Base-by-base conservation (phyloP, 2,888 invertebrate genomes). In the Sesia apiformis region DNA sequence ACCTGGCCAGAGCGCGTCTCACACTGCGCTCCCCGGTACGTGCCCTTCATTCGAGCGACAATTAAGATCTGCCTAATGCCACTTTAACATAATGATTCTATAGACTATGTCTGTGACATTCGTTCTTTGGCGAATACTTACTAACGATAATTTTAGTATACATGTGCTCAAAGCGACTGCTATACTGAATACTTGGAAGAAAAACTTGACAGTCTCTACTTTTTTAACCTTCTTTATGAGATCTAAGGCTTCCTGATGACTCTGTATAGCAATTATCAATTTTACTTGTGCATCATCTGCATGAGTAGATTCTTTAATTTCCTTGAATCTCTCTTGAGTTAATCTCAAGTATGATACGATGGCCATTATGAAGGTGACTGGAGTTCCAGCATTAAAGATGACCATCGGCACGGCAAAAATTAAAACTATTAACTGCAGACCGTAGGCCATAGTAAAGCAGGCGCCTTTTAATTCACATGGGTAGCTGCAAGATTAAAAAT, bases 221-320 rank as follows among this genome's bases (percentile, higher is more conserved):
- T 7, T 38, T 23, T 43, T 8, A 41, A 54, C 51, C 3, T n/a
- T 23, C n/a, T 39, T 51, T 4, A 54, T 42, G 23, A 54, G 8
- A 3, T 43, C 38, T 7, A 54, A 7, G 2, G 43, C 54, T 38
- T 39, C 54, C 51, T 54, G 54, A 51, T 54, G 54, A 38, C 43
- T 43, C 40, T 40, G 23, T n/a, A 51, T 8, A 3, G 54, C 54
- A 4, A 1, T 38, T 53, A 7, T 4, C 39, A 38, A 23, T 6
- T 6, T 46, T 50, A 43, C 54, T 39, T 38, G 8, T 41, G 4
- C 38, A 6, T 8, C 43, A 3, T 51, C 38, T 7, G 43, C 46
- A 42, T 40, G n/a, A 5, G 51, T 40, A 3, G 49, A 42, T 39
- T 8, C 7, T 23, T 23, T 23, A 23, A 23, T 23, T 23, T 23